Evolutionary conservation across 2,888 invertebrate genomes (phyloP).

Genomic region (Tanytarsus gracilentus): DNA sequence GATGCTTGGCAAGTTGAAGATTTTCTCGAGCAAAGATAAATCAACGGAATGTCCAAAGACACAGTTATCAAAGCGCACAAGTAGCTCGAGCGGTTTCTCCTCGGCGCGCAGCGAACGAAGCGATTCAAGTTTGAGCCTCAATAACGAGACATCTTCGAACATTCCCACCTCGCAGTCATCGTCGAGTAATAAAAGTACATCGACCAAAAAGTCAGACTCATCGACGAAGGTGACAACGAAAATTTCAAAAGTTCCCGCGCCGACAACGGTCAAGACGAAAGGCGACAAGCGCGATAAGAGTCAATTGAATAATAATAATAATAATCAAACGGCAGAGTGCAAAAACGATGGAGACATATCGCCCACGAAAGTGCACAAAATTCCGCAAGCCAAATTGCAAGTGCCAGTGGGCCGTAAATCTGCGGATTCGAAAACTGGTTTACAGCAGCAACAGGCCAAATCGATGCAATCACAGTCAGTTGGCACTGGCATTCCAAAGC

Average conservation of each 20-base stretch:
- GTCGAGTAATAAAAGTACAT: background rate
- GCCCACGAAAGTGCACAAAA: constrained; percentile 26
- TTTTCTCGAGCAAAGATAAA: constrained; percentile 57
- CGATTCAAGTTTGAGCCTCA: constrained; percentile 55
- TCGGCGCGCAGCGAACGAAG: constrained; percentile 75
- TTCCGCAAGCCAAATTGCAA: constrained; percentile 26
- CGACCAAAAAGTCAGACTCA: constrained; percentile 5
- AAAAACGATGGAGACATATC: constrained; percentile 7
- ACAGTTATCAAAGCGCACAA: constrained; percentile 66
- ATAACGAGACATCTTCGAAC: constrained; percentile 44
- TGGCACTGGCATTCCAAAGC: constrained; percentile 67
- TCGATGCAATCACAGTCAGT: constrained; percentile 33
- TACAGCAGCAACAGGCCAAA: constrained; percentile 4
- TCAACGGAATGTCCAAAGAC: constrained; percentile 44
- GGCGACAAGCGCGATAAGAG: constrained; percentile 42
- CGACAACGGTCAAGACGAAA: constrained; percentile 28
- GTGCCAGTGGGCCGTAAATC: constrained; percentile 20
- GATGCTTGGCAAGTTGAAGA: constrained; percentile 85
- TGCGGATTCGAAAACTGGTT: constrained; percentile 19
- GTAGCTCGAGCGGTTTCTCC: constrained; percentile 85
- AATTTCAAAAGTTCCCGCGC: background rate
- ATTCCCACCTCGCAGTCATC: background rate
- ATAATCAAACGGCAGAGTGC: background rate
- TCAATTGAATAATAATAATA: constrained; percentile 35
- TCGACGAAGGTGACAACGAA: background rate